Conservation (phyloP, 2,888 invertebrate species). For the Linnaemya tessellans region DNA sequence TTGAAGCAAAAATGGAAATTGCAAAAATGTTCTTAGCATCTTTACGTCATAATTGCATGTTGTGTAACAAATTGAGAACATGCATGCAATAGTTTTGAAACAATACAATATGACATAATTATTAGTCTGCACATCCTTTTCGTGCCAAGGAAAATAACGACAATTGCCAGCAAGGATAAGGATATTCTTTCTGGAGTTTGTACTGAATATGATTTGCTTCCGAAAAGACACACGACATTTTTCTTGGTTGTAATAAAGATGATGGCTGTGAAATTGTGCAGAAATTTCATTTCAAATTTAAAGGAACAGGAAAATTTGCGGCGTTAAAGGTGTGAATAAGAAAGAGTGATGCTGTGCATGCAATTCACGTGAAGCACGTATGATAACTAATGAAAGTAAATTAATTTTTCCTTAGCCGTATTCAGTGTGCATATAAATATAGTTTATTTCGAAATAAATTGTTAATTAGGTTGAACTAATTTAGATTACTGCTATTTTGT, state of each 20-base stretch:
- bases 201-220: conserved; percentile 7
- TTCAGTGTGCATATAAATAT: no score
- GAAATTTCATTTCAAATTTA: background rate
- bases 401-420: no score
- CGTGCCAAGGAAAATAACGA: background rate
- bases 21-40: conserved; percentile 10
- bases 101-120: conserved; percentile 56
- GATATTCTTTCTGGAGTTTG: conserved; percentile 1
- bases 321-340: conserved; percentile 10
- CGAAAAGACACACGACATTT: conserved; percentile 57
- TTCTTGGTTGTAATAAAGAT: conserved; percentile 40
- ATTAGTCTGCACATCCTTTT: conserved; percentile 40
- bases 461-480: background rate
- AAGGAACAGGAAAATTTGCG: background rate
- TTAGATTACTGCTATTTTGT: background rate
- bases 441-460: no score
- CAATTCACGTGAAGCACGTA: no score
- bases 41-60: conserved; percentile 35
- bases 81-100: conserved; percentile 25
- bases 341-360: background rate
- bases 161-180: background rate
- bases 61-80: conserved; percentile 42
- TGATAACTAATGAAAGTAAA: no score
- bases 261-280: conserved; percentile 22
- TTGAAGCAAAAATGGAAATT: background rate